These are phyloP conservation scores for Alentia gelatinosa DNA, from an alignment of 2,888 invertebrate species.

Conservation along the genomic window DNA sequence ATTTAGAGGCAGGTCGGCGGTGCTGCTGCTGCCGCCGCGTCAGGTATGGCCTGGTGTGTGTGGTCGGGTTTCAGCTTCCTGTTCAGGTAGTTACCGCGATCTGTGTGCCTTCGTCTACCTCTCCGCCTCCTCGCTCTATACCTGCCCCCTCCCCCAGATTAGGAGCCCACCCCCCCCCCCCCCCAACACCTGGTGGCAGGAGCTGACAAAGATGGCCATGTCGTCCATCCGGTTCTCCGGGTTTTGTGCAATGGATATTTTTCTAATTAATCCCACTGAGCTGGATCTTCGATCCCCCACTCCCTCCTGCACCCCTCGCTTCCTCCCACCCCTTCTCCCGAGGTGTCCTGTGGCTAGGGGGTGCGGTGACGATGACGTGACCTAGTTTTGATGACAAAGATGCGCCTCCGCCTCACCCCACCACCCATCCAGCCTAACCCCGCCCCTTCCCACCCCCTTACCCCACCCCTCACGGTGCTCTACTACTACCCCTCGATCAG, in stretches of 20 bases:
- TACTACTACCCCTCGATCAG: background rate
- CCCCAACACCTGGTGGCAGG: constrained; percentile 33
- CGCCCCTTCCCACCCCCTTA: background rate
- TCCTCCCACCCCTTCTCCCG: background rate
- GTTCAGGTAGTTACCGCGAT: background rate
- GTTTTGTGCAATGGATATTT: constrained; percentile 44
- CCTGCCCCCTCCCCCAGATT: background rate
- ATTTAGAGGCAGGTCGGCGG: no score
- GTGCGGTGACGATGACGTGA: background rate
- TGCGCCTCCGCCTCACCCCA: constrained; percentile 8
- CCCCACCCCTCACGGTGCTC: background rate
- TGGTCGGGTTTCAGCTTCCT: background rate
- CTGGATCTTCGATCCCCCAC: constrained; percentile 39
- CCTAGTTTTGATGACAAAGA: constrained; percentile 40
- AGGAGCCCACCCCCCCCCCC: background rate
- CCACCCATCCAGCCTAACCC: constrained; percentile 1
- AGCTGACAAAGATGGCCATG: background rate
- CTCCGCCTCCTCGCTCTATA: background rate
- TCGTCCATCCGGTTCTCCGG: background rate
- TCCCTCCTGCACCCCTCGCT: background rate
- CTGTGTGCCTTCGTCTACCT: background rate
- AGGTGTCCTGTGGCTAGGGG: background rate
- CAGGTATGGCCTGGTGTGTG: background rate
- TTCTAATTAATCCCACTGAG: constrained; percentile 27
- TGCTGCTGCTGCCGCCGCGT: background rate